Base-by-base conservation (phyloP, 1,140 invertebrate genomes). In the Formica exsecta region DNA sequence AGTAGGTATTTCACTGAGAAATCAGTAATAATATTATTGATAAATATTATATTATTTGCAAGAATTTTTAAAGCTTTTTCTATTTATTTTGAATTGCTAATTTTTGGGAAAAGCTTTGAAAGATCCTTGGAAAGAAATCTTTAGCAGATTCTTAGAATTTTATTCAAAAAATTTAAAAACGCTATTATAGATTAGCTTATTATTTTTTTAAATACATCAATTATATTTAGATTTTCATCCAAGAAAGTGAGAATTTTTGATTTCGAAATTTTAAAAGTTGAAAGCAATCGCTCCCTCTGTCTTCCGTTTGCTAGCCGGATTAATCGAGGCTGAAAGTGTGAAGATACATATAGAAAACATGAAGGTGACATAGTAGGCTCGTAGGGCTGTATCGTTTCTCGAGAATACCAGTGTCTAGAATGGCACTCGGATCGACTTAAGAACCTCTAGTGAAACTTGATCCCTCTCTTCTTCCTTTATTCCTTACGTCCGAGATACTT, bases 361-460 rank as follows among this genome's bases (percentile, higher is more conserved):
- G 62, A 79, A 66, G 76, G 44, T 77, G 77, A 80, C 51, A 79
- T 68, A 80, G 77, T 81, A 36, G 71, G 66, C 79, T 59, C 79
- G 65, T 71, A 41, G 1, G 32, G 65, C 22, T 54, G 25, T 81
- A 88, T 88, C 81, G 87, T 86, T 86, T 80, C 83, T 80, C 57
- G 74, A 88, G 88, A 86, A 89, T 80, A 75, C 87, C 75, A 75
- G 88, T 89, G 88, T 89, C 87, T 79, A 79, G 74, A 88, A 77
- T 76, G 87, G 85, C 81, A 73, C 74, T 85, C 59, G 86, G 87
- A 88, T 89, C 87, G 88, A 89, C 88, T 89, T 89, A 89, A 89
- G 75, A 86, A 80, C 87, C 87, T 75, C 70, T 75, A 70, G 61
- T 86, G 88, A 89, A 89, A 89, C 88, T 85, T 66, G 88, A 89